phyloP scores from a whole-genome alignment of 2,113 vertebrate species.

The Catharus fuscescens region DNA sequence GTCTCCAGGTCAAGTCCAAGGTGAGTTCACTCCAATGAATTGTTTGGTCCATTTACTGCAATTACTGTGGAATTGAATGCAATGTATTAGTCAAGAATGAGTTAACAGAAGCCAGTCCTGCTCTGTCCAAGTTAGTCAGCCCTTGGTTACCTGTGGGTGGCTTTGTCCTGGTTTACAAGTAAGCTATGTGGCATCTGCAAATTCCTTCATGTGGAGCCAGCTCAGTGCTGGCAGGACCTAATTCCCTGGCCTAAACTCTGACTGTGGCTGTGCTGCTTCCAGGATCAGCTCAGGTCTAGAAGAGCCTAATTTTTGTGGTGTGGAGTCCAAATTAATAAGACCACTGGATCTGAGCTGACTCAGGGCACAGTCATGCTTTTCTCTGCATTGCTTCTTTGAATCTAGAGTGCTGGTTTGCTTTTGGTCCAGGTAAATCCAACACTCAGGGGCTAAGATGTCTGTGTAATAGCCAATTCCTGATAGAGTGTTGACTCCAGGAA shows the following conservation, averaged over 20 bases:
- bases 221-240: not conserved
- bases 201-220: slow-evolving; percentile 18
- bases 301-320: slow-evolving; percentile 18
- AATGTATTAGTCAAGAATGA: not conserved
- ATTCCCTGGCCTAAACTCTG: not conserved
- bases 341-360: not conserved
- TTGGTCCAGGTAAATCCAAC: not conserved
- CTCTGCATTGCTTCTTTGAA: not conserved
- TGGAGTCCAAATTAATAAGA: not conserved
- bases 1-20: slow-evolving; percentile 50
- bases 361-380: not conserved
- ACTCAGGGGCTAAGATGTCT: not conserved
- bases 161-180: slow-evolving; percentile 38
- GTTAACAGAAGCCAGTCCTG: not conserved
- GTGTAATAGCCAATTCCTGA: not conserved
- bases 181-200: not conserved
- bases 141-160: slow-evolving; percentile 49
- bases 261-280: slow-evolving; percentile 28
- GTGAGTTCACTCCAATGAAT: slow-evolving; percentile 48
- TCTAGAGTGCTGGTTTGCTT: not conserved
- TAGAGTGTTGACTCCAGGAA: not conserved
- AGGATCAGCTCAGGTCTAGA: not conserved
- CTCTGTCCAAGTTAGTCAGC: slow-evolving; percentile 29
- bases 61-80: slow-evolving; percentile 16
- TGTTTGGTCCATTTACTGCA: not conserved